Evolutionary conservation across 2,113 vertebrate species (phyloP), one percentile per base, ranked within the genome.

Genomic region (Oenanthe oenanthe): DNA sequence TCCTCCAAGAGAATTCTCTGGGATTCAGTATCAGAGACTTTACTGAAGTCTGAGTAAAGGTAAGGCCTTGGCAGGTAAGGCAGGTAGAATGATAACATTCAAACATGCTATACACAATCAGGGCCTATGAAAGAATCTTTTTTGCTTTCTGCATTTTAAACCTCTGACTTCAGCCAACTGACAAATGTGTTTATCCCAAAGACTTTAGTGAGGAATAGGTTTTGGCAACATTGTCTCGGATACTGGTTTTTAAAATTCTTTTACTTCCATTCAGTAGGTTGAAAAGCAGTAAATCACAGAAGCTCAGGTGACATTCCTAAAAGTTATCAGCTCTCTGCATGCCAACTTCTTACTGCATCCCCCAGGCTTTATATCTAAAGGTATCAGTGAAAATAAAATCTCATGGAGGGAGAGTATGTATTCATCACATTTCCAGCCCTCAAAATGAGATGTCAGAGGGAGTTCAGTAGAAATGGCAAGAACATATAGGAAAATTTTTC

Each of bases 401-500:
- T 77, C 66, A 45, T 43, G 15, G 32, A 91, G 53, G 22, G 5
- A 72, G 4, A 42, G 20, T 50, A 25, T 2, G 2, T 66, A 62
- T 81, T 89, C 25, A 79, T 54, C 50, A 36, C 4, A 36, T 79
- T 72, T 89, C 18, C 42, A 88, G n/a, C 32, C 85, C 50, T 78
- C 45, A 85, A 88, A 89, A 90, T n/a, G 32, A 89, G 84, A 94
- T 58, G 21, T 93, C 67, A 85, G 29, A 75, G 15, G 12, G 3
- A 70, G 24, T 83, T 88, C 54, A 62, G 42, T 77, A 42, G n/a
- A 93, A 95, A 95, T 72, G 58, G 47, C 66, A 92, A 83, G 62
- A 96, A 70, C 4, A 47, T 12, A 42, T 18, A 56, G 86, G 29
- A 71, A 94, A 94, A 79, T 32, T 12, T 60, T 86, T 26, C 13